Conservation (phyloP, 2,888 invertebrate species). For the Meteorus colon region DNA sequence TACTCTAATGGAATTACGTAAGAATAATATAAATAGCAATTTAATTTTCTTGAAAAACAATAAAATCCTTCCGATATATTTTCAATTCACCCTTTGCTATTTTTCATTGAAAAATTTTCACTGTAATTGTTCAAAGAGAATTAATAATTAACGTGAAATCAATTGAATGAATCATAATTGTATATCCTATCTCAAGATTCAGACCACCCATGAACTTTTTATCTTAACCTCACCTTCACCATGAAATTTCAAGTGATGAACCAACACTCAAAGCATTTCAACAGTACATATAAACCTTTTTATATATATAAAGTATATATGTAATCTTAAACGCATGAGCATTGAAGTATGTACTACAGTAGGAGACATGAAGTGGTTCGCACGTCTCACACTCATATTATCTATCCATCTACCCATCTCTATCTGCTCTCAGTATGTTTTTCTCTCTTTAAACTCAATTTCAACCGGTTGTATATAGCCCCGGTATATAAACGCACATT, state of each 20-base stretch:
- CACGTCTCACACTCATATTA: background rate
- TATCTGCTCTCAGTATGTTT: background rate
- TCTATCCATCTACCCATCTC: background rate
- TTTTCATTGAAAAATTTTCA: no score
- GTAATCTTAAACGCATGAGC: background rate
- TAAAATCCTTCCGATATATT: no score
- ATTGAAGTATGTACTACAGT: background rate
- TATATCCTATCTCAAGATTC: background rate
- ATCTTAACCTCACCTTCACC: slow-evolving; percentile 2
- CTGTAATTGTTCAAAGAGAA: no score
- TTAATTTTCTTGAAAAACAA: no score
- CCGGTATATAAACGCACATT: slow-evolving; percentile 9
- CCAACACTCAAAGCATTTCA: background rate
- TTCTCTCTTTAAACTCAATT: slow-evolving; percentile 21
- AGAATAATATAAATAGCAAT: no score
- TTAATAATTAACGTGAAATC: no score
- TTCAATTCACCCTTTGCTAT: no score
- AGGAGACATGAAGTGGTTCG: background rate
- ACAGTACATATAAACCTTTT: background rate
- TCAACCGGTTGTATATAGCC: slow-evolving; percentile 33
- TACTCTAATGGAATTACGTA: no score
- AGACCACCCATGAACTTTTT: slow-evolving; percentile 2
- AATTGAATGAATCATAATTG: no score
- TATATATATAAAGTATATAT: background rate
- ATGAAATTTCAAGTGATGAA: background rate